A percentile compares a stretch with the other conserved stretches of the same genome.
These are phyloP conservation scores for Tiliacea citrago DNA, from an alignment of 2,888 invertebrate species.

Conservation along the genomic window DNA sequence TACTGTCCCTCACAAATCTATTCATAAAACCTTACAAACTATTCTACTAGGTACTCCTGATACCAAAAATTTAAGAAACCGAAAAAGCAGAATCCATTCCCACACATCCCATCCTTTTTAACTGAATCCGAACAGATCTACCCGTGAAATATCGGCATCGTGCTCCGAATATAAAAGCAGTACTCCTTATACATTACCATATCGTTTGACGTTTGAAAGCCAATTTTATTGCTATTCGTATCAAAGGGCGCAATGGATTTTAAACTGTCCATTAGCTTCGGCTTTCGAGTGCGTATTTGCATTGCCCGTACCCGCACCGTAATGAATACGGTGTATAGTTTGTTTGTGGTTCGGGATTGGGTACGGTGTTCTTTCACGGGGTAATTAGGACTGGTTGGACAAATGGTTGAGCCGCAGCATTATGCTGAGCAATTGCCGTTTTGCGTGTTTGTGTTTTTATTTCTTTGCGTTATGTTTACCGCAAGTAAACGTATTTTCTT, in stretches of 20 bases:
- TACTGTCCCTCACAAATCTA: no score
- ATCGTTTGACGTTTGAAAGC: slow-evolving; percentile 87
- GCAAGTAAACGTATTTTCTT: no score
- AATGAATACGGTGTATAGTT: slow-evolving; percentile 31
- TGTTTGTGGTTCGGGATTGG: slow-evolving; percentile 17
- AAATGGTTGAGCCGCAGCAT: no score
- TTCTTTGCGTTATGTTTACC: no score
- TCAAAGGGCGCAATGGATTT: slow-evolving; percentile 83
- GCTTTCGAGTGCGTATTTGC: slow-evolving; percentile 45
- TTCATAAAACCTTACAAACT: no score
- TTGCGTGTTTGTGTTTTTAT: no score
- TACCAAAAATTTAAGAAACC: not conserved
- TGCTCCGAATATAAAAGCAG: slow-evolving; percentile 85
- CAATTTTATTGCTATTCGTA: slow-evolving; percentile 88
- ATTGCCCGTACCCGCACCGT: slow-evolving; percentile 41
- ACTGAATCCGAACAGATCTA: slow-evolving; percentile 86
- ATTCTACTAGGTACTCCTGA: no score
- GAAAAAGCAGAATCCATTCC: slow-evolving; percentile 66
- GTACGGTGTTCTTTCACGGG: not conserved
- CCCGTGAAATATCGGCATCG: slow-evolving; percentile 85
- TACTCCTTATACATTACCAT: slow-evolving; percentile 85
- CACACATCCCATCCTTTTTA: slow-evolving; percentile 74
- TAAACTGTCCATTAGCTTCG: slow-evolving; percentile 82
- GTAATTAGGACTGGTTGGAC: not conserved
- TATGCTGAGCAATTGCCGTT: no score